Evolutionary conservation across 2,797 vertebrate genomes (phyloP).

Genomic region (Smutsia temminckii): DNA sequence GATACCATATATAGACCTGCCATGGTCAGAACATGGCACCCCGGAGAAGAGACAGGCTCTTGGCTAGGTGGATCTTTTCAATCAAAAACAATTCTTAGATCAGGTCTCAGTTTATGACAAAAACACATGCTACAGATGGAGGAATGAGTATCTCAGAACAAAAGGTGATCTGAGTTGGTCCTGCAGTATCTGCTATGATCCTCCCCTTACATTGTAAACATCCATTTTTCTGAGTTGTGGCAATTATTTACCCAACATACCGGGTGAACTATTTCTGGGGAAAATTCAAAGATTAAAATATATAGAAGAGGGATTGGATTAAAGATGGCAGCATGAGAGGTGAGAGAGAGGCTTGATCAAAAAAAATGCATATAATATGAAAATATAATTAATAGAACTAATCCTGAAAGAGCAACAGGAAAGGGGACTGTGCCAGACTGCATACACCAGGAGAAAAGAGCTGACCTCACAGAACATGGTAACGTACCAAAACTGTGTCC

Average conservation of each 20-base stretch:
- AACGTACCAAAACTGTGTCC: too few relatives aligned
- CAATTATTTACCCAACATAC: not conserved
- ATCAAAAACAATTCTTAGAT: not conserved
- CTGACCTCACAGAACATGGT: too few relatives aligned
- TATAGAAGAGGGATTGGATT: not conserved
- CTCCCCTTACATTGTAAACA: not conserved
- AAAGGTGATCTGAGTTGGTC: not conserved
- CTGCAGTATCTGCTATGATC: accelerated
- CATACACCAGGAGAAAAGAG: too few relatives aligned
- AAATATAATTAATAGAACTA: too few relatives aligned
- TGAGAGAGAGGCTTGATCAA: too few relatives aligned
- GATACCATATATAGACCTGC: not conserved
- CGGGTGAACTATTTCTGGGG: not conserved
- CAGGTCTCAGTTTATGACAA: not conserved
- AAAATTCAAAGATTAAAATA: not conserved
- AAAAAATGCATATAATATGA: too few relatives aligned
- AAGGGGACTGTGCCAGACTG: too few relatives aligned
- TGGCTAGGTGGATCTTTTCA: not conserved
- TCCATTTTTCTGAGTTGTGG: not conserved
- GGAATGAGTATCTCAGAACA: not conserved
- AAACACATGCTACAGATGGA: not conserved
- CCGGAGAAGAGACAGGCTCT: not conserved
- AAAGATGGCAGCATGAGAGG: too few relatives aligned
- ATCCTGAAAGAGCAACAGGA: too few relatives aligned
- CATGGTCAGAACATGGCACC: not conserved